Evolutionary conservation across 2,113 vertebrate genomes (phyloP).

Genomic region (Acanthochromis polyacanthus): DNA sequence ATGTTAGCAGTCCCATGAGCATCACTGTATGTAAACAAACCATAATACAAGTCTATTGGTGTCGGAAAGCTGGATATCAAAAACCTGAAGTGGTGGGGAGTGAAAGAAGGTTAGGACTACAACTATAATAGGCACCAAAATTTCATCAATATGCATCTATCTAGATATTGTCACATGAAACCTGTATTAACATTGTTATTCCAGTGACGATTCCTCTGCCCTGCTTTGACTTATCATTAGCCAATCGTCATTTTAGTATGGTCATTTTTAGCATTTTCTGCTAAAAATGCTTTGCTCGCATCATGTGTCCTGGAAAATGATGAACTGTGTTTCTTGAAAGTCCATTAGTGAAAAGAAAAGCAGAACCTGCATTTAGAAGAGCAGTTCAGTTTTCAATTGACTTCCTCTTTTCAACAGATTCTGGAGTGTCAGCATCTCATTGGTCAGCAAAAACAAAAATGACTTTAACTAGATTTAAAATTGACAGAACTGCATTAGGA

Average conservation of each 20-base stretch:
- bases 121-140: too few species aligned
- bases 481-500: not conserved
- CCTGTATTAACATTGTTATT: not conserved
- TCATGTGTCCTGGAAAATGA: not conserved
- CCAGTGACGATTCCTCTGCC: not conserved
- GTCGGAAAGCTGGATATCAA: not conserved
- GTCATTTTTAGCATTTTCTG: not conserved
- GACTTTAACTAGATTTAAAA: constrained; percentile 1
- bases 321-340: not conserved
- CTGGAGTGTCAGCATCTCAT: constrained; percentile 7
- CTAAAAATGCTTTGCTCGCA: not conserved
- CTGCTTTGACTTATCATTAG: not conserved
- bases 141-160: not conserved
- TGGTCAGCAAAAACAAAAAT: constrained; percentile 33
- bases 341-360: constrained; percentile 20
- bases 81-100: constrained; percentile 5
- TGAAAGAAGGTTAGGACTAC: too few species aligned
- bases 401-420: constrained; percentile 39
- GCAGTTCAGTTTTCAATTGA: not conserved
- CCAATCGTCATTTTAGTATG: not conserved
- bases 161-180: not conserved
- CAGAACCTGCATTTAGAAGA: constrained; percentile 19
- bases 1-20: constrained; percentile 1
- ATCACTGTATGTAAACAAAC: constrained; percentile 19
- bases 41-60: constrained; percentile 24